A percentile compares a stretch with the other conserved stretches of the same genome.
phyloP scores from a whole-genome alignment of 2,888 invertebrate genomes.

The Tenthredo amoena region DNA sequence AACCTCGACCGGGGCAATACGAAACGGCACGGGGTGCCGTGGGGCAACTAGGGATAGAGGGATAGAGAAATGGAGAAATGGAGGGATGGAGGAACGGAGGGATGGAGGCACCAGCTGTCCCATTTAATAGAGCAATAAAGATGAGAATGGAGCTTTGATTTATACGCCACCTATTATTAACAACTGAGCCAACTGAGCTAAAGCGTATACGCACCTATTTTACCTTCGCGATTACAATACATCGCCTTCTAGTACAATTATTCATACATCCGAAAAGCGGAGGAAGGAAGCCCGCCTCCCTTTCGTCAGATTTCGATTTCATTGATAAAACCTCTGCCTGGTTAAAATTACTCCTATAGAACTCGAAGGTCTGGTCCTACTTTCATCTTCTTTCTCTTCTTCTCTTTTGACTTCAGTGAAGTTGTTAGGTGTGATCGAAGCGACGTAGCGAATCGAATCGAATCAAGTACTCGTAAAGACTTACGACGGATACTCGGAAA shows the following conservation, averaged over 20 bases:
- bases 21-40: conserved; percentile 39
- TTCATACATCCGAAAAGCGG: background rate
- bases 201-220: background rate
- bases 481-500: background rate
- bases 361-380: background rate
- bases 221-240: background rate
- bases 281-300: background rate
- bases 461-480: background rate
- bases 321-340: background rate
- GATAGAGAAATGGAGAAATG: conserved; percentile 3
- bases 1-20: conserved; percentile 18
- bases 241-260: background rate
- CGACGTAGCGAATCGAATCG: background rate
- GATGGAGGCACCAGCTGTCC: conserved; percentile 73
- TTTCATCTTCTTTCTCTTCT: background rate
- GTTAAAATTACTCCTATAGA: background rate
- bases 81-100: background rate
- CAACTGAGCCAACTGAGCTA: conserved; percentile 62
- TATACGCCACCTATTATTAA: conserved; percentile 76
- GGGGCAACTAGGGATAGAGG: background rate
- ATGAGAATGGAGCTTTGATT: conserved; percentile 76
- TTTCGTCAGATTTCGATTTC: background rate
- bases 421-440: background rate
- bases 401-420: background rate
- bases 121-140: conserved; percentile 77